phyloP scores from a whole-genome alignment of 2,113 vertebrate species.

The Oreochromis niloticus region DNA sequence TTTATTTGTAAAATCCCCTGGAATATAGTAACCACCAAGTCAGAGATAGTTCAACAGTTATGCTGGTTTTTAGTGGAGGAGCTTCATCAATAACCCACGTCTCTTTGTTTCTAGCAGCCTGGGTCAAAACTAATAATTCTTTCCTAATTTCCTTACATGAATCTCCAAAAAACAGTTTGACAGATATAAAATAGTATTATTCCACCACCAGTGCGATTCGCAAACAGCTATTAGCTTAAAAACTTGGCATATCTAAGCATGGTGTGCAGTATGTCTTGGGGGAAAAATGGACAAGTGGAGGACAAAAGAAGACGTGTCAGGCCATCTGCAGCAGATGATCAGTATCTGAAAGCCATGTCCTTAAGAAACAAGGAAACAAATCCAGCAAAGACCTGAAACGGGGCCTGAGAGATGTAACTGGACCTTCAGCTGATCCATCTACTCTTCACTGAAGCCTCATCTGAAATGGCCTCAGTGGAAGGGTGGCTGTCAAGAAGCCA shows the following conservation, averaged over 20 bases:
- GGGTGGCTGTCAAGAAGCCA: background rate
- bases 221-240: background rate
- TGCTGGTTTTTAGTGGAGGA: background rate
- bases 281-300: background rate
- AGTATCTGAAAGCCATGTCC: background rate
- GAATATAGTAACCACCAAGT: no score
- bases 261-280: background rate
- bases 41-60: background rate
- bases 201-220: background rate
- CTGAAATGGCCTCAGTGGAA: background rate
- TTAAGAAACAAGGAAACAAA: background rate
- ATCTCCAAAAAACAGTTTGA: background rate
- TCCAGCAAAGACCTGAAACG: background rate
- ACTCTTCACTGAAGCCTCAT: background rate
- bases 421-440: background rate
- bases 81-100: background rate
- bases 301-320: background rate
- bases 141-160: background rate
- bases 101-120: background rate
- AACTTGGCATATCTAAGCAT: background rate
- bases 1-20: no score
- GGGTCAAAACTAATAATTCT: background rate
- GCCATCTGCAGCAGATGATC: background rate
- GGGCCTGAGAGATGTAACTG: background rate
- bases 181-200: background rate